phyloP scores from a whole-genome alignment of 2,113 vertebrate genomes.

The Tyto alba region DNA sequence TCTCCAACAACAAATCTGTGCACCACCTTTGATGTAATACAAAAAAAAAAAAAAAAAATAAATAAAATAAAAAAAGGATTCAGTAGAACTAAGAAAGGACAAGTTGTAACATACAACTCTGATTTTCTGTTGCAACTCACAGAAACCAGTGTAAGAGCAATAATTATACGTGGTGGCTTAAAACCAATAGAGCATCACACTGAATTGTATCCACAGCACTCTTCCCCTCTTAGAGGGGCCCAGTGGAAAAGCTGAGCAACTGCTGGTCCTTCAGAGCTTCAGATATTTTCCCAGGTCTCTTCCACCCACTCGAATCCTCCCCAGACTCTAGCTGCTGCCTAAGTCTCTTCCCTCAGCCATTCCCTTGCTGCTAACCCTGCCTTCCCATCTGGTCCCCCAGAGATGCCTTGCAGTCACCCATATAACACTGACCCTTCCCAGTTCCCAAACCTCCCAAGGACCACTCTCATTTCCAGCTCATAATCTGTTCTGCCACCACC shows the following conservation, averaged over 20 bases:
- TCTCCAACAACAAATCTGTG: background rate
- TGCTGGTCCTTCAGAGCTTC: background rate
- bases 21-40: background rate
- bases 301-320: background rate
- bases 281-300: background rate
- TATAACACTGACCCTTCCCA: background rate
- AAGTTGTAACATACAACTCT: rapidly evolving
- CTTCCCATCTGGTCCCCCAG: too few species aligned
- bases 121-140: background rate
- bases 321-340: background rate
- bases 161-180: background rate
- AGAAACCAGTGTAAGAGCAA: background rate
- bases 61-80: background rate
- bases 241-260: background rate
- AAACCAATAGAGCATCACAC: background rate
- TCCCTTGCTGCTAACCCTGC: background rate
- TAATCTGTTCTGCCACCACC: background rate
- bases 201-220: background rate
- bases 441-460: background rate
- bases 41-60: background rate
- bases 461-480: background rate
- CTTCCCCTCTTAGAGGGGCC: too few species aligned
- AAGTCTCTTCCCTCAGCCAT: background rate
- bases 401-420: background rate
- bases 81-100: background rate